These are phyloP conservation scores for Gadopsis marmoratus DNA, from an alignment of 2,797 vertebrate species.

Conservation along the genomic window DNA sequence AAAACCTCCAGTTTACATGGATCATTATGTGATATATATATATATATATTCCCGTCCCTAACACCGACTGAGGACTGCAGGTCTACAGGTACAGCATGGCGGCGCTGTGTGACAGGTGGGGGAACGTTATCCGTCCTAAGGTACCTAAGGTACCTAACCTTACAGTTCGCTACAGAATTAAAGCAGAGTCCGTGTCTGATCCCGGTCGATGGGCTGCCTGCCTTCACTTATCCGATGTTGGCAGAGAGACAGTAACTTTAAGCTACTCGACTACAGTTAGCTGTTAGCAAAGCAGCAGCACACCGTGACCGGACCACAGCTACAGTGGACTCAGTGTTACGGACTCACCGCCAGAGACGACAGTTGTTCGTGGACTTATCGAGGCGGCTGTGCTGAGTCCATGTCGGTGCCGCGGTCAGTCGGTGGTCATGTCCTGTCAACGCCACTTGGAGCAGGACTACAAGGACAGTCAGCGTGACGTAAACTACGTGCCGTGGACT, in stretches of 20 bases:
- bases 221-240: conserved; percentile 11
- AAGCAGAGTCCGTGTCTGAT: background rate
- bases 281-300: background rate
- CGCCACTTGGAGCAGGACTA: conserved; percentile 14
- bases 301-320: background rate
- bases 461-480: background rate
- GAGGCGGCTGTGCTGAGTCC: conserved; percentile 14
- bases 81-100: no score
- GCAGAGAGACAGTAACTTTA: conserved; percentile 7
- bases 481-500: background rate
- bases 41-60: no score
- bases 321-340: background rate
- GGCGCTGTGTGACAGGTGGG: no score
- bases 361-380: conserved; percentile 24
- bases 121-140: no score
- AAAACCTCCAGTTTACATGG: background rate
- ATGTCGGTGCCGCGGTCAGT: conserved; percentile 23
- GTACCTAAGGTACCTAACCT: no score
- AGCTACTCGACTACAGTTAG: conserved; percentile 7
- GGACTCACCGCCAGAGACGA: conserved; percentile 41
- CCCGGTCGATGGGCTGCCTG: background rate
- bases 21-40: no score
- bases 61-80: background rate
- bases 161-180: background rate
- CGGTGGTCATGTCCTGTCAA: conserved; percentile 19